Evolutionary conservation across 2,888 invertebrate genomes (phyloP).

Genomic region (Corbicula japonica): DNA sequence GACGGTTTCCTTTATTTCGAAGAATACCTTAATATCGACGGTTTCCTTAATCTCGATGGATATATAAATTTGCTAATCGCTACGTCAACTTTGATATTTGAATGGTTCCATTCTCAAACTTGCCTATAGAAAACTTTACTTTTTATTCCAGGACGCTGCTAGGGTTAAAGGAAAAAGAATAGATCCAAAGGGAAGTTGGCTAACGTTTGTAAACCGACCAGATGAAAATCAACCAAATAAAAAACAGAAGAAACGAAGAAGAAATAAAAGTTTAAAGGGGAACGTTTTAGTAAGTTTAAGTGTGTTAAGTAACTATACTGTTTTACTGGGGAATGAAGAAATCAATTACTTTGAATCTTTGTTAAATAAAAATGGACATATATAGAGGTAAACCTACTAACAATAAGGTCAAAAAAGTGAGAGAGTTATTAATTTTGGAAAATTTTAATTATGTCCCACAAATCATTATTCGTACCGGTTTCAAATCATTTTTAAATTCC

Average conservation of each 20-base stretch:
- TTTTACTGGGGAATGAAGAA: neutral
- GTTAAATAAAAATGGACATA: neutral
- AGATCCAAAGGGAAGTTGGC: constrained; percentile 80
- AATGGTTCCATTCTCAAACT: too few species aligned
- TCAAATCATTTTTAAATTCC: too few species aligned
- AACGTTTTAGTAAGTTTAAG: constrained; percentile 59
- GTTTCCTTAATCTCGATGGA: too few species aligned
- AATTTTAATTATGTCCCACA: neutral
- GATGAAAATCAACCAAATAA: constrained; percentile 68
- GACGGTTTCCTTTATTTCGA: too few species aligned
- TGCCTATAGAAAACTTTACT: too few species aligned
- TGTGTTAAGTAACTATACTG: neutral
- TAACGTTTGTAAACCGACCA: constrained; percentile 75
- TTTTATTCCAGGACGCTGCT: constrained; percentile 59
- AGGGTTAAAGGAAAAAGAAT: constrained; percentile 58
- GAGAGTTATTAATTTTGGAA: neutral
- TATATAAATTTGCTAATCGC: too few species aligned
- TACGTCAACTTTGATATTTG: too few species aligned
- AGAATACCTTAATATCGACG: too few species aligned
- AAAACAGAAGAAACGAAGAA: constrained; percentile 65
- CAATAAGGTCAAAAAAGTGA: neutral
- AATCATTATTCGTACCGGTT: neutral
- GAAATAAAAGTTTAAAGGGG: constrained; percentile 64
- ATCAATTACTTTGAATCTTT: neutral
- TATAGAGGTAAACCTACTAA: neutral